These are phyloP conservation scores for Pantherophis vulpinus DNA, from an alignment of 2,797 vertebrate species.

Conservation along the genomic window DNA sequence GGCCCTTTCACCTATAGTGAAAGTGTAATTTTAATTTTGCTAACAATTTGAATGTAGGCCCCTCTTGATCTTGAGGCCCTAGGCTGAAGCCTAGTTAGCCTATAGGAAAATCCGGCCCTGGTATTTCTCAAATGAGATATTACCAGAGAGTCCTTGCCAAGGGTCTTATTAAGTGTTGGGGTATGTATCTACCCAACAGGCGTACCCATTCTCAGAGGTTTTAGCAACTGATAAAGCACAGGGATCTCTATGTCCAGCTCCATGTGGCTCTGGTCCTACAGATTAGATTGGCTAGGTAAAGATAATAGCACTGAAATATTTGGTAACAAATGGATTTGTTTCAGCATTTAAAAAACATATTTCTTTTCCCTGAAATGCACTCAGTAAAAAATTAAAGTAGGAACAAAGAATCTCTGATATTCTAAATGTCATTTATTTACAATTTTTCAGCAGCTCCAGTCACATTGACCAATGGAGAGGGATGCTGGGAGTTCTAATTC, in stretches of 20 bases:
- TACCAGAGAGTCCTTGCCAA: background rate
- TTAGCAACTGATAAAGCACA: background rate
- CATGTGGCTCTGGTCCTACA: background rate
- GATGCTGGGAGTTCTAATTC: too few relatives aligned
- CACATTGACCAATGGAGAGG: background rate
- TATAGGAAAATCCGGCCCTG: too few relatives aligned
- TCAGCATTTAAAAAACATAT: background rate
- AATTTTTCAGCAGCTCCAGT: background rate
- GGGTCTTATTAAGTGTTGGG: background rate
- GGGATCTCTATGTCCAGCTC: background rate
- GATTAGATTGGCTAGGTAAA: background rate
- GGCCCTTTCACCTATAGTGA: too few relatives aligned
- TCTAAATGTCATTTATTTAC: background rate
- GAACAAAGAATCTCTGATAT: background rate
- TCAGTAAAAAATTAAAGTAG: background rate
- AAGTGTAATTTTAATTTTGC: too few relatives aligned
- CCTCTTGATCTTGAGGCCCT: too few relatives aligned
- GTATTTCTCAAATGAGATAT: background rate
- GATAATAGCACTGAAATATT: background rate
- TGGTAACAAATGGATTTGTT: background rate
- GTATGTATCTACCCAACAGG: background rate
- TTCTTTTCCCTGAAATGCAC: background rate
- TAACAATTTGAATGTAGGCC: too few relatives aligned
- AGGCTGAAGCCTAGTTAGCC: too few relatives aligned
- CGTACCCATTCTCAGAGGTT: background rate